Evolutionary conservation across 2,888 invertebrate genomes (phyloP).

Genomic region (Catocala nupta): DNA sequence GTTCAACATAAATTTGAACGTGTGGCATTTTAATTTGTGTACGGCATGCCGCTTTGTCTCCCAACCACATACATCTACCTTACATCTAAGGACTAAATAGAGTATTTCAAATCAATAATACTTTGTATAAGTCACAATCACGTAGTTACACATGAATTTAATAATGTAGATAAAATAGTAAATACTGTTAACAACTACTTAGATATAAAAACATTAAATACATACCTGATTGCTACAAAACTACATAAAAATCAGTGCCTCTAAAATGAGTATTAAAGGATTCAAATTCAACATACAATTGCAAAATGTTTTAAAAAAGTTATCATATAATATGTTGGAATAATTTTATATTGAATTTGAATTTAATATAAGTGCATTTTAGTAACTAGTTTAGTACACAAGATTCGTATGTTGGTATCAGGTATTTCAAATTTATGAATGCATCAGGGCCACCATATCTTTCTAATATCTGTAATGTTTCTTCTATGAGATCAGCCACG

Average conservation of each 20-base stretch:
- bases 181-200: too few relatives aligned
- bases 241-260: conserved; percentile 6
- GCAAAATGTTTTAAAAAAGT: too few relatives aligned
- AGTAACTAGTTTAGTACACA: conserved; percentile 90
- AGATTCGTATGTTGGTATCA: conserved; percentile 99
- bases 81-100: conserved; percentile 16
- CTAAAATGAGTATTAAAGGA: conserved; percentile 21
- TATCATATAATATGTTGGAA: background rate
- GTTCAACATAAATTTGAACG: conserved; percentile 38
- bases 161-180: too few relatives aligned
- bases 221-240: background rate
- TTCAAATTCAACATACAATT: conserved; percentile 11
- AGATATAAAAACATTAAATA: too few relatives aligned
- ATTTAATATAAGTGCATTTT: conserved; percentile 5
- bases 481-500: conserved; percentile 96
- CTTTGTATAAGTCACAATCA: too few relatives aligned
- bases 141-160: too few relatives aligned
- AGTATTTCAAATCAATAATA: conserved; percentile 14
- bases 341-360: too few relatives aligned
- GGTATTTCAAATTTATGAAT: conserved; percentile 99
- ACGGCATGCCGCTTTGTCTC: conserved; percentile 34
- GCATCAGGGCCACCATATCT: conserved; percentile 98
- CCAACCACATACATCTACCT: conserved; percentile 26
- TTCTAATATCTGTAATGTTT: conserved; percentile 96
- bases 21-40: conserved; percentile 46